Evolutionary conservation across 2,888 invertebrate genomes (phyloP).

Genomic region (Drosophila mimetica): DNA sequence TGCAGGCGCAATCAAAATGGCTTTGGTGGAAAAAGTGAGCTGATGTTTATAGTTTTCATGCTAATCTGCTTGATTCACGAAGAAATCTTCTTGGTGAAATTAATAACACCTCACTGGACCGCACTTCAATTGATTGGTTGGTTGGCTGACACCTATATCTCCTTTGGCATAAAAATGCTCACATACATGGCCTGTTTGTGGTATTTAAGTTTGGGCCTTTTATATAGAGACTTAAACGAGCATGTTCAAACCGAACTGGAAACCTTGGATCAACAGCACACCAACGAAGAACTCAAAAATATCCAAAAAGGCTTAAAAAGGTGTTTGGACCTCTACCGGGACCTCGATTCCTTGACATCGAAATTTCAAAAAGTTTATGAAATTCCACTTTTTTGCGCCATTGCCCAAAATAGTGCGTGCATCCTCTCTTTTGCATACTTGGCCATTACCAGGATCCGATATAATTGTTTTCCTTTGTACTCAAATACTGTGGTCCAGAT

Average conservation of each 20-base stretch:
- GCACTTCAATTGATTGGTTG: background rate
- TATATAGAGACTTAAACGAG: background rate
- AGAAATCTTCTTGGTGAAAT: background rate
- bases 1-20: background rate
- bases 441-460: background rate
- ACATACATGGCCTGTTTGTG: background rate
- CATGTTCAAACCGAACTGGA: background rate
- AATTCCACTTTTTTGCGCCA: background rate
- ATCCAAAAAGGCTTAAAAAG: background rate
- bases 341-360: background rate
- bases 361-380: background rate
- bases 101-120: background rate
- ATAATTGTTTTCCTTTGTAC: background rate
- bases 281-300: background rate
- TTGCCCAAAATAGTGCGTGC: background rate
- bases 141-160: background rate
- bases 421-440: background rate
- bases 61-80: background rate
- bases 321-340: background rate
- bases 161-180: background rate
- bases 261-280: background rate
- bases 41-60: background rate
- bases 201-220: background rate
- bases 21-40: background rate
- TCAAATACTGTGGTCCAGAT: background rate